Evolutionary conservation across 2,797 vertebrate species (phyloP), one percentile per base, ranked within the genome.

Genomic region (Danionella dracula): DNA sequence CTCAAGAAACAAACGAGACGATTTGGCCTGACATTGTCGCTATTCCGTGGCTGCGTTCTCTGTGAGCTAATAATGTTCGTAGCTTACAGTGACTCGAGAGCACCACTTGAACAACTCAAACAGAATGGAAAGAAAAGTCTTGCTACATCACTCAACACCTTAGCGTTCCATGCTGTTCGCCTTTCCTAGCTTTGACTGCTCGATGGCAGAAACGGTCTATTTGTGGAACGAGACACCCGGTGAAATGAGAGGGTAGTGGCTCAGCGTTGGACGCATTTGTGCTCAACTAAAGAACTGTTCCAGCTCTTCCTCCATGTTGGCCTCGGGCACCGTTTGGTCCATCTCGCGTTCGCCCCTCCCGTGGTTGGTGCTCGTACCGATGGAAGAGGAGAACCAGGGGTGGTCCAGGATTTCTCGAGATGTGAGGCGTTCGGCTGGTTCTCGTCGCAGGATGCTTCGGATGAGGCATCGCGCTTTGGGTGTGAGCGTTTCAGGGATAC

Each of bases 391-490:
- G 74, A 99, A 98, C 97, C 97, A 99, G 7, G 97, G 96, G 84
- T 99, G 97, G 87, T 94, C 92, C 86, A 99, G 91, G 80, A 99
- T 95, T 83, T 99, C 97, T 81, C 94, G 92, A 11, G 97, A 96
- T 59, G 97, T 98, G 79, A 99, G 94, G 83, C 97, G 88, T 86
- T 99, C 96, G 0, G 92, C 85, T n/a, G 97, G 97, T 82, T 99
- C 95, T 73, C 96, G 89, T 48, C 96, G 92, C 66, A 99, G 91
- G 74, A 99, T 92, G 88, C 95, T 96, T 82, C 96, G 95, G 88
- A 99, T 97, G 81, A 99, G 90, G 92, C 97, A 99, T 90, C 94
- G 96, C 51, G 97, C 97, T 91, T 97, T 97, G 54, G 97, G 95
- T 0, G 97, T 95, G 74, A 99, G 91, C 79, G 93, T 95, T 83